These are phyloP conservation scores for Pandemis corylana DNA, from an alignment of 2,888 invertebrate genomes.

Conservation along the genomic window DNA sequence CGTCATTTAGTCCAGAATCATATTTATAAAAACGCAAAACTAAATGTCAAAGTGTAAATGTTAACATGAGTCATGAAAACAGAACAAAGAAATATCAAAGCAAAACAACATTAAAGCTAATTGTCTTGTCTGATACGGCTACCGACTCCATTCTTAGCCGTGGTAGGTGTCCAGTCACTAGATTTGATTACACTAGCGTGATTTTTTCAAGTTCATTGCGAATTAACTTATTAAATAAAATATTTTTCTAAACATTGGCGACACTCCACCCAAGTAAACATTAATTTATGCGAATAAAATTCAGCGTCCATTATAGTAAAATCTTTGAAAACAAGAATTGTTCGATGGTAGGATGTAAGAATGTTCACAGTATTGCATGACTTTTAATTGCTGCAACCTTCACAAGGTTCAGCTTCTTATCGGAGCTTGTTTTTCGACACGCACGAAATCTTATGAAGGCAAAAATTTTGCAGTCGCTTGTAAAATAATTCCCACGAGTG, in stretches of 20 bases:
- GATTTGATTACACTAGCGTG: slow-evolving; percentile 12
- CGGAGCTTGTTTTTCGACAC: slow-evolving; percentile 15
- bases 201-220: slow-evolving; percentile 2
- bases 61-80: not conserved
- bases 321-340: not conserved
- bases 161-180: slow-evolving; percentile 11
- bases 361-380: not conserved
- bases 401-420: slow-evolving; percentile 2
- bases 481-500: not conserved
- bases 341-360: not conserved
- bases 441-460: slow-evolving; percentile 18
- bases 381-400: slow-evolving; percentile 14
- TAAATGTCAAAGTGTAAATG: not conserved
- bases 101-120: not conserved
- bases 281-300: too few relatives aligned
- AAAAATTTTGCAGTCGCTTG: not conserved
- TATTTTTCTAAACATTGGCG: not conserved
- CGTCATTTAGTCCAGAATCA: not conserved
- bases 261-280: too few relatives aligned
- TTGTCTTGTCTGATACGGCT: not conserved
- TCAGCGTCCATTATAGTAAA: too few relatives aligned
- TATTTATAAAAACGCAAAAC: not conserved
- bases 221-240: not conserved
- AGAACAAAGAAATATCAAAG: slow-evolving; percentile 3
- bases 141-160: not conserved